phyloP scores from a whole-genome alignment of 2,113 vertebrate genomes.

The Anthoscopus minutus region DNA sequence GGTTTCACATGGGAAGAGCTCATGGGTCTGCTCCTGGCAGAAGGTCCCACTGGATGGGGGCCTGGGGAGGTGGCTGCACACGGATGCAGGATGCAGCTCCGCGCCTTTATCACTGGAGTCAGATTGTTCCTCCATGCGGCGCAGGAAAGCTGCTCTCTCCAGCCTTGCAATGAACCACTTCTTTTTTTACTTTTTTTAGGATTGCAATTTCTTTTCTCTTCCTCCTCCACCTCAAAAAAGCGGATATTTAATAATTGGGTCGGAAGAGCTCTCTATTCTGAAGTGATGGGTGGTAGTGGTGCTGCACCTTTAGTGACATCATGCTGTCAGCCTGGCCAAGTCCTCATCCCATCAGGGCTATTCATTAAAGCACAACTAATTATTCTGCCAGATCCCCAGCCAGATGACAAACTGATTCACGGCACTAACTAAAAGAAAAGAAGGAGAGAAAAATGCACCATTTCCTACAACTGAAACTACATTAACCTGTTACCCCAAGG shows the following conservation, averaged over 20 bases:
- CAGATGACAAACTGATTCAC: conserved; percentile 61
- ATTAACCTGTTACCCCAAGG: conserved; percentile 50
- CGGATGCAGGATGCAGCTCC: neutral
- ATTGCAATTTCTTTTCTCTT: conserved; percentile 26
- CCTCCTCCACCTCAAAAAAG: conserved; percentile 45
- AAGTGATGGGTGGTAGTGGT: conserved; percentile 30
- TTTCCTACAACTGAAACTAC: conserved; percentile 43
- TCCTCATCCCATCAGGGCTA: neutral
- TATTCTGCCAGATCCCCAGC: neutral
- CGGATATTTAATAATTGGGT: conserved; percentile 35
- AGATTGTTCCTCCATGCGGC: neutral
- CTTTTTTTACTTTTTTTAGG: conserved; percentile 34
- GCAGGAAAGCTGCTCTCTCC: conserved; percentile 13
- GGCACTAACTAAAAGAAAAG: neutral
- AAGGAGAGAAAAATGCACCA: conserved; percentile 40
- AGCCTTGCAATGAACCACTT: neutral
- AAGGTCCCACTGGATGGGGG: neutral
- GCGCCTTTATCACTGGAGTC: neutral
- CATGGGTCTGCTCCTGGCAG: rapidly evolving
- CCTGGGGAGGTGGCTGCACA: rapidly evolving
- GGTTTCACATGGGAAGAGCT: neutral
- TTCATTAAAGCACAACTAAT: conserved; percentile 35
- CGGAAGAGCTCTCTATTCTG: neutral
- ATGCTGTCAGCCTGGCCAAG: neutral
- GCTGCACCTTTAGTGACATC: conserved; percentile 39